Evolutionary conservation across 2,888 invertebrate genomes (phyloP), one percentile per base, ranked within the genome.

Genomic region (Nymphalis urticae): DNA sequence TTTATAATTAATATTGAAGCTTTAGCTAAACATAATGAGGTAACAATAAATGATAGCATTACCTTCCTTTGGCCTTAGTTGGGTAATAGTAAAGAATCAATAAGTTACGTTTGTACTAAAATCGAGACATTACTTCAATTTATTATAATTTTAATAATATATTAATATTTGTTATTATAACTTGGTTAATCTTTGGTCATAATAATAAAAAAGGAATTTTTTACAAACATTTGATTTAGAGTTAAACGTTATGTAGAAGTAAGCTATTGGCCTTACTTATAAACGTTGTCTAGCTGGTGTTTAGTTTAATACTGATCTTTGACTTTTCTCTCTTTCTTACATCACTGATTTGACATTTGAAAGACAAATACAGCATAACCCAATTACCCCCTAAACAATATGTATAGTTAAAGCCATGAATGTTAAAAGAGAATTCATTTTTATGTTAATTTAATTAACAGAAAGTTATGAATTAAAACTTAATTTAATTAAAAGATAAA

Each of bases 121-220:
- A 56, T 56, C 54, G 54, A 32, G 54, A 56, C n/a, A 32, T 56
- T 32, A 27, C 27, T 56, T 32, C 32, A 56, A 9, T 32, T 13
- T 56, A 53, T 53, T 53, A 13, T 56, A 56, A 17, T n/a, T 17
- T 13, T 56, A 56, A 56, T 32, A 27, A 32, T 17, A 32, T 32
- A 17, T 17, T 56, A 56, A 56, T 17, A 42, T 42, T 42, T 32
- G 9, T 56, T 32, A 7, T 56, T 56, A 56, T 24, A 17, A n/a
- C n/a, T 32, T 56, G 17, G 54, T 56, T 56, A 54, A 56, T 56
- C 54, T 56, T 56, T 56, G 54, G 54, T 56, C 27, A 32, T 54
- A 56, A 27, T 56, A 56, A 27, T 54, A 54, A 27, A 17, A 54
- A 56, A 56, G 27, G 17, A 17, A 17, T 32, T 8, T 56, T 19